Evolutionary conservation across 2,797 vertebrate genomes (phyloP).

Genomic region (Periophthalmus magnuspinnatus): DNA sequence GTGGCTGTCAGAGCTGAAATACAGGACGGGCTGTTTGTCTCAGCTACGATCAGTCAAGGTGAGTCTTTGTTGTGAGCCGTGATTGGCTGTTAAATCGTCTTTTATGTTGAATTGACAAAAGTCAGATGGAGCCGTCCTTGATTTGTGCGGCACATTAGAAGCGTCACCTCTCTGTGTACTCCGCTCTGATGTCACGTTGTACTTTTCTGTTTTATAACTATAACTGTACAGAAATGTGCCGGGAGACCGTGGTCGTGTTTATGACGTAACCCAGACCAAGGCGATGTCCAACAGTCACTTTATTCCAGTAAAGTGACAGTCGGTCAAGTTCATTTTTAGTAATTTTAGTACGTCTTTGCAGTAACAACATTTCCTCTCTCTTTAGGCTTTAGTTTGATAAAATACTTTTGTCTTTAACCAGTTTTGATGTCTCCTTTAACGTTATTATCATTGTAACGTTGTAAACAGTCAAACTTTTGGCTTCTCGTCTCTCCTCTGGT

Average conservation of each 20-base stretch:
- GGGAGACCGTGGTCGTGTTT: conserved; percentile 7
- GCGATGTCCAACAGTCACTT: too few species aligned
- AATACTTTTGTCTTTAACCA: too few species aligned
- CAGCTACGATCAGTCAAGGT: conserved; percentile 13
- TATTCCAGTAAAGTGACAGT: too few species aligned
- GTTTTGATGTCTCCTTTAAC: too few species aligned
- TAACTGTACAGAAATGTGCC: conserved; percentile 16
- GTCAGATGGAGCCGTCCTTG: conserved; percentile 17
- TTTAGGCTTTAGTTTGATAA: too few species aligned
- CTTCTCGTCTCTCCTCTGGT: too few species aligned
- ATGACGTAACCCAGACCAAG: too few species aligned
- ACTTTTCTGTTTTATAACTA: conserved; percentile 14
- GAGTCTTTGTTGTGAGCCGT: conserved; percentile 17
- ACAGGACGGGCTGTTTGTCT: conserved; percentile 3
- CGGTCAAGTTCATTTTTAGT: too few species aligned
- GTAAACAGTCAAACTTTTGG: neutral
- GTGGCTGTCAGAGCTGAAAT: conserved; percentile 1
- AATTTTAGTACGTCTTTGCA: too few species aligned
- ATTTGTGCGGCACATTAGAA: conserved; percentile 11
- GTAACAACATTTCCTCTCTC: too few species aligned
- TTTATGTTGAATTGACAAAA: conserved; percentile 5
- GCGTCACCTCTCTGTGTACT: conserved; percentile 17
- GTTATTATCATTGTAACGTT: conserved; percentile 22
- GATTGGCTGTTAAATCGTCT: conserved; percentile 9
- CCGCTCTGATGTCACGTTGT: conserved; percentile 23